Evolutionary conservation across 1,140 invertebrate species (phyloP).

Genomic region (Homarus americanus): DNA sequence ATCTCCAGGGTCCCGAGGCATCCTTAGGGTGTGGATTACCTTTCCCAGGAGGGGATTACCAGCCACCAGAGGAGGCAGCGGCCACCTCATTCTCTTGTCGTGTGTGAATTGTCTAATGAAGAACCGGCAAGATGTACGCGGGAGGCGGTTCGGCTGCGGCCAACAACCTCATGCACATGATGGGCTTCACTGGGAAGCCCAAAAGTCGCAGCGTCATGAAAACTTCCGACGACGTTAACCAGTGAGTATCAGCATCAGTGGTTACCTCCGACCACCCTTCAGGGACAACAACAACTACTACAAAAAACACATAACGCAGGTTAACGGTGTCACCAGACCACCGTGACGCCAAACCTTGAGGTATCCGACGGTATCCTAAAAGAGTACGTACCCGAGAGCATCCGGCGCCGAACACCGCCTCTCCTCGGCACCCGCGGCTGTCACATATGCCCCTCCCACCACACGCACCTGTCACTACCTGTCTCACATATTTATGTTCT

Average conservation of each 20-base stretch:
- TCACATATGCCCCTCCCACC: too few relatives aligned
- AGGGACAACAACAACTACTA: too few relatives aligned
- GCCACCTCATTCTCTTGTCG: slow-evolving; percentile 56
- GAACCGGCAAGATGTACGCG: slow-evolving; percentile 71
- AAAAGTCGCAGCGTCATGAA: slow-evolving; percentile 55
- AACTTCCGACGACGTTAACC: slow-evolving; percentile 72
- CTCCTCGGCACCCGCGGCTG: too few relatives aligned
- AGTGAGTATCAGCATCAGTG: slow-evolving; percentile 64
- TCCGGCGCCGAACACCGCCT: too few relatives aligned
- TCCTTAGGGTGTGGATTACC: slow-evolving; percentile 29
- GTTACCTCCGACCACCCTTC: too few relatives aligned
- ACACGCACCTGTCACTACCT: too few relatives aligned
- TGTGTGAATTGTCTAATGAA: slow-evolving; percentile 69
- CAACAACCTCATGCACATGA: slow-evolving; percentile 75
- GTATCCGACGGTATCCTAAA: too few relatives aligned
- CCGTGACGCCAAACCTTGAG: too few relatives aligned
- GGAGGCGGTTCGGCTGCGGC: slow-evolving; percentile 74
- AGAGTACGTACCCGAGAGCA: too few relatives aligned
- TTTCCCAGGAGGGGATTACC: slow-evolving; percentile 37
- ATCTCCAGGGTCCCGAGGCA: slow-evolving; percentile 20
- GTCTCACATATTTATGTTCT: too few relatives aligned
- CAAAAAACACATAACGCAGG: too few relatives aligned
- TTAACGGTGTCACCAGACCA: too few relatives aligned
- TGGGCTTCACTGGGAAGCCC: slow-evolving; percentile 73
- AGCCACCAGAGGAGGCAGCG: slow-evolving; percentile 36